A percentile compares a stretch with the other conserved stretches of the same genome.
Evolutionary conservation across 1,140 invertebrate genomes (phyloP).

Genomic region (Drosophila gunungcola): DNA sequence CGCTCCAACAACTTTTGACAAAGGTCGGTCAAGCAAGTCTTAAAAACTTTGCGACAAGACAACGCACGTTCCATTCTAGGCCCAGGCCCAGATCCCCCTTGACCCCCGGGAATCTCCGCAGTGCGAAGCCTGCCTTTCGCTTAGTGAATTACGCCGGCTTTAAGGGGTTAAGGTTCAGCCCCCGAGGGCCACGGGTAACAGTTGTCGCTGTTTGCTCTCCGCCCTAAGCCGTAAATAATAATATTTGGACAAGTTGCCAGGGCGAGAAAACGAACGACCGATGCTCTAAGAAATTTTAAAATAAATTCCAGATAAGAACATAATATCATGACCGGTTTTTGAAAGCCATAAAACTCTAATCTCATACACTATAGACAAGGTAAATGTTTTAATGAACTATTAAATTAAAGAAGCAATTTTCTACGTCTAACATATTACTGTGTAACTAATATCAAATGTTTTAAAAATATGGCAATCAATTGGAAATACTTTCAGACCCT

Average conservation of each 20-base stretch:
- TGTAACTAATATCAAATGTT: too few species aligned
- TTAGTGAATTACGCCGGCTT: constrained; percentile 80
- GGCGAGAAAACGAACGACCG: constrained; percentile 10
- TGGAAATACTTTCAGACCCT: too few species aligned
- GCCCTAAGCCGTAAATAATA: constrained; percentile 82
- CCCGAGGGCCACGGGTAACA: constrained; percentile 65
- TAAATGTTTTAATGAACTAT: too few species aligned
- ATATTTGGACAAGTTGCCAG: constrained; percentile 71
- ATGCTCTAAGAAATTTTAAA: constrained; percentile 29
- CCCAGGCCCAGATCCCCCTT: neutral
- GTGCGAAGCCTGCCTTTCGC: constrained; percentile 56
- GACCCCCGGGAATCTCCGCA: constrained; percentile 15
- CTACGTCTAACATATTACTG: too few species aligned
- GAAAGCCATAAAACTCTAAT: too few species aligned
- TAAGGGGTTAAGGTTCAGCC: constrained; percentile 79
- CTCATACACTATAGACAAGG: too few species aligned
- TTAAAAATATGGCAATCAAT: too few species aligned
- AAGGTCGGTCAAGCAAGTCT: constrained; percentile 83
- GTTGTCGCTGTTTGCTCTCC: constrained; percentile 74
- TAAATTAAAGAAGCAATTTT: too few species aligned
- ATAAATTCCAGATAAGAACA: too few species aligned
- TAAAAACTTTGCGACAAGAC: constrained; percentile 83
- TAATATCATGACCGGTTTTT: too few species aligned
- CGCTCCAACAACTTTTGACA: constrained; percentile 81
- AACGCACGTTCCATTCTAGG: constrained; percentile 69